These are phyloP conservation scores for Enchytraeus crypticus DNA, from an alignment of 2,888 invertebrate genomes.

Conservation along the genomic window DNA sequence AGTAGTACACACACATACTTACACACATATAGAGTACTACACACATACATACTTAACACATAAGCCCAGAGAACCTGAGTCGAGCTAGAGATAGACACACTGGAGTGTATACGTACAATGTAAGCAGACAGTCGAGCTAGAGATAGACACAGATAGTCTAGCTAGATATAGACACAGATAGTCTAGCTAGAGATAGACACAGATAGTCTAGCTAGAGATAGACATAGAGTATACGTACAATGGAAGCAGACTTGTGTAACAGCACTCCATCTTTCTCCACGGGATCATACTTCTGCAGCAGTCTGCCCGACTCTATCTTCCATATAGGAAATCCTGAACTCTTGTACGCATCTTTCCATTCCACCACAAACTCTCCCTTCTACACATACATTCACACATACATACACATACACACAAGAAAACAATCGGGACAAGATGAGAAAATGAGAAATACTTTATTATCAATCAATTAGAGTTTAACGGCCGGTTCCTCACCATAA, in stretches of 20 bases:
- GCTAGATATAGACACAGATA: too few relatives aligned
- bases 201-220: neutral
- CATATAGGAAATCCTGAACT: constrained; percentile 75
- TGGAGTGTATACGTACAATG: too few relatives aligned
- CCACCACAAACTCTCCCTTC: constrained; percentile 77
- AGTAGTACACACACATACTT: too few relatives aligned
- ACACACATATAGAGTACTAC: too few relatives aligned
- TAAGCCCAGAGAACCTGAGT: constrained; percentile 35
- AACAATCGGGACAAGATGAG: neutral
- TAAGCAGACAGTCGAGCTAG: too few relatives aligned
- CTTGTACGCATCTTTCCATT: constrained; percentile 56
- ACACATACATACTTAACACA: too few relatives aligned
- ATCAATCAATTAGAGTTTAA: too few relatives aligned
- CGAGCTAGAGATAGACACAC: too few relatives aligned
- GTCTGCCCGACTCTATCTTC: constrained; percentile 73
- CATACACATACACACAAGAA: neutral
- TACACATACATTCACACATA: constrained; percentile 1
- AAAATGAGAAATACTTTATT: neutral
- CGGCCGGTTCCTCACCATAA: too few relatives aligned
- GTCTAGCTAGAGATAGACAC: neutral
- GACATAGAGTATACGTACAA: constrained; percentile 10
- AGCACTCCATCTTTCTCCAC: constrained; percentile 26
- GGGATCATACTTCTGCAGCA: constrained; percentile 62
- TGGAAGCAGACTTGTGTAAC: constrained; percentile 22
- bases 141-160: too few relatives aligned